Conservation (phyloP, 2,888 invertebrate species). For the Poecilus cupreus region DNA sequence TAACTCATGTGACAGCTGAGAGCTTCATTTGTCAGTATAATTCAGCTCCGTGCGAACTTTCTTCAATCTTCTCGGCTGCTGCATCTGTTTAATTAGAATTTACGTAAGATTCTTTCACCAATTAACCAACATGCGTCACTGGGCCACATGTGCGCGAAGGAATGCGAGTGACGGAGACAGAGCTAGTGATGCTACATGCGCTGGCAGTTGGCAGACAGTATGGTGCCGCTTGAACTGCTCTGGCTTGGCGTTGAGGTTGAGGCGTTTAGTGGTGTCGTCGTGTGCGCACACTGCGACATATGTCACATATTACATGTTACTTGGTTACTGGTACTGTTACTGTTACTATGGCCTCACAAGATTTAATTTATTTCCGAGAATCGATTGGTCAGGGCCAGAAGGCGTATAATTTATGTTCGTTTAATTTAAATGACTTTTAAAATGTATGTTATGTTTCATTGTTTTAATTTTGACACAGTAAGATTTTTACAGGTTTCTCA, state of each 20-base stretch:
- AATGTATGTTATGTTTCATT: neutral
- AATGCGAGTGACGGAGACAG: conserved; percentile 27
- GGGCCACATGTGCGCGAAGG: neutral
- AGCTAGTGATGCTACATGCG: neutral
- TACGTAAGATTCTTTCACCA: conserved; percentile 52
- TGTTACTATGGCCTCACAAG: neutral
- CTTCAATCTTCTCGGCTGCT: neutral
- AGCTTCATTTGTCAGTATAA: neutral
- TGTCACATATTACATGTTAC: neutral
- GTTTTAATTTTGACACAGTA: neutral
- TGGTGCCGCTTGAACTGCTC: conserved; percentile 29
- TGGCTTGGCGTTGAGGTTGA: neutral
- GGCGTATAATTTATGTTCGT: conserved; percentile 4
- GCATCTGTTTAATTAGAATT: conserved; percentile 26
- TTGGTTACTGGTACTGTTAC: neutral
- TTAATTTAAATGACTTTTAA: conserved; percentile 12
- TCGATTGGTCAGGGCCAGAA: conserved; percentile 31
- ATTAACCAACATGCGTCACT: conserved; percentile 47
- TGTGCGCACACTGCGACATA: neutral
- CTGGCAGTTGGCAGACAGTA: conserved; percentile 40
- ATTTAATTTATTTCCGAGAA: conserved; percentile 20
- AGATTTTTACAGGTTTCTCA: too few relatives aligned
- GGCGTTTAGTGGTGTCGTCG: neutral
- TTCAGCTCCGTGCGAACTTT: conserved; percentile 10
- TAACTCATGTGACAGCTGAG: neutral